Conservation (phyloP, 92 coral and sea anemone genomes). For the Isaurus tuberculatus region DNA sequence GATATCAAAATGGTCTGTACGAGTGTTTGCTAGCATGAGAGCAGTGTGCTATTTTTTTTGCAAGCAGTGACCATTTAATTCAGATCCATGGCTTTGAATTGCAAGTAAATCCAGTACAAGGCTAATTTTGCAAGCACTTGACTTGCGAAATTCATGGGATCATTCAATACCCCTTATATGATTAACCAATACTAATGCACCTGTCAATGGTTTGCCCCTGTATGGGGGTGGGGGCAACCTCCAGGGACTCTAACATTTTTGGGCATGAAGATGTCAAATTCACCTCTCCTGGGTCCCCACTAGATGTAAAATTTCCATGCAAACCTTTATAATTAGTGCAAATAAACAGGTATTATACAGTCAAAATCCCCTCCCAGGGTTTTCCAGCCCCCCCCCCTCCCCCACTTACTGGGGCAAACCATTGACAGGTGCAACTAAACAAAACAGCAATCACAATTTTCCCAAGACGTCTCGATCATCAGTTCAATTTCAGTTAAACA, state of each 20-base stretch:
- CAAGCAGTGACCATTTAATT: slow-evolving; percentile 10
- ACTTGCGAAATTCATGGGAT: too few species aligned
- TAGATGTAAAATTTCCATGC: slow-evolving; percentile 26
- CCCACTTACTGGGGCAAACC: slow-evolving; percentile 25
- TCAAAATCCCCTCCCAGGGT: slow-evolving; percentile 29
- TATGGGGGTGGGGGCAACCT: slow-evolving; percentile 17
- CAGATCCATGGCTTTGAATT: neutral
- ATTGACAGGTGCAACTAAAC: slow-evolving; percentile 25
- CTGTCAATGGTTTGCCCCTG: slow-evolving; percentile 22
- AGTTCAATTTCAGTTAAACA: neutral
- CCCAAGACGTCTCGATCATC: neutral
- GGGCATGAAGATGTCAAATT: slow-evolving; percentile 20
- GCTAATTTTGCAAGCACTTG: too few species aligned
- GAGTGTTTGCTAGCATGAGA: slow-evolving; percentile 27
- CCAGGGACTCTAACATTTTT: slow-evolving; percentile 10
- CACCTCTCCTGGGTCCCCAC: slow-evolving; percentile 19
- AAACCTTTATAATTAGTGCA: slow-evolving; percentile 23
- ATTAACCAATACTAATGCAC: neutral
- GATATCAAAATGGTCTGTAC: slow-evolving; percentile 32
- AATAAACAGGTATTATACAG: slow-evolving; percentile 30
- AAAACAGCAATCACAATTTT: neutral
- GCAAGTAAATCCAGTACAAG: too few species aligned
- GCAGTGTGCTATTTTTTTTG: slow-evolving; percentile 13
- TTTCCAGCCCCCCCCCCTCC: neutral
- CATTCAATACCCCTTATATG: neutral